Evolutionary conservation across 2,113 vertebrate genomes (phyloP).

Genomic region (Synchiropus splendidus): DNA sequence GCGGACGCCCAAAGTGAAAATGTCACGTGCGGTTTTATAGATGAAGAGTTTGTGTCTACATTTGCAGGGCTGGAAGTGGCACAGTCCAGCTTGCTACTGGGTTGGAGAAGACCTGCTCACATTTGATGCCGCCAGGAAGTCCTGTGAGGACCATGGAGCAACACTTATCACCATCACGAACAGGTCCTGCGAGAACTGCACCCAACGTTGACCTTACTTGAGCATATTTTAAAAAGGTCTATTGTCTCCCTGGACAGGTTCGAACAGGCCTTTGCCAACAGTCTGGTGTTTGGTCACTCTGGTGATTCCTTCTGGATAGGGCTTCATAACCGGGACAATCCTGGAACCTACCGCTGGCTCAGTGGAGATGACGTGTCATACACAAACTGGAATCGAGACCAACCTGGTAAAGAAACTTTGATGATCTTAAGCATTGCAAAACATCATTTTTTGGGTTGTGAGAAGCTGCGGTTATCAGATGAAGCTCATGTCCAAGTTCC

Average conservation of each 20-base stretch:
- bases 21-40: no score
- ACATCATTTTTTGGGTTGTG: no score
- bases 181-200: conserved; percentile 55
- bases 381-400: conserved; percentile 92
- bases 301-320: conserved; percentile 84
- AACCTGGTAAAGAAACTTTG: no score
- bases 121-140: conserved; percentile 76
- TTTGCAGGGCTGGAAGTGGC: conserved; percentile 96
- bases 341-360: conserved; percentile 79
- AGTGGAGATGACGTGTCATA: conserved; percentile 78
- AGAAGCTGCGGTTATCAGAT: no score
- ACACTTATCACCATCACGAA: conserved; percentile 81
- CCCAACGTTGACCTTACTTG: background rate
- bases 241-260: conserved; percentile 64
- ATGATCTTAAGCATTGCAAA: no score
- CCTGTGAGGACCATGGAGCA: conserved; percentile 68
- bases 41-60: no score
- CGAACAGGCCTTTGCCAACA: conserved; percentile 89
- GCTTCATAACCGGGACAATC: conserved; percentile 72
- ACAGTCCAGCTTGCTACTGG: conserved; percentile 91
- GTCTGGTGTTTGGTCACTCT: conserved; percentile 79
- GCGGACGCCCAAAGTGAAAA: no score
- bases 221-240: background rate
- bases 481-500: no score
- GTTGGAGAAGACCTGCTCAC: conserved; percentile 76